A percentile compares a stretch with the other conserved stretches of the same genome.
Conservation (phyloP, 2,797 vertebrate species). For the Hippocampus kuda region DNA sequence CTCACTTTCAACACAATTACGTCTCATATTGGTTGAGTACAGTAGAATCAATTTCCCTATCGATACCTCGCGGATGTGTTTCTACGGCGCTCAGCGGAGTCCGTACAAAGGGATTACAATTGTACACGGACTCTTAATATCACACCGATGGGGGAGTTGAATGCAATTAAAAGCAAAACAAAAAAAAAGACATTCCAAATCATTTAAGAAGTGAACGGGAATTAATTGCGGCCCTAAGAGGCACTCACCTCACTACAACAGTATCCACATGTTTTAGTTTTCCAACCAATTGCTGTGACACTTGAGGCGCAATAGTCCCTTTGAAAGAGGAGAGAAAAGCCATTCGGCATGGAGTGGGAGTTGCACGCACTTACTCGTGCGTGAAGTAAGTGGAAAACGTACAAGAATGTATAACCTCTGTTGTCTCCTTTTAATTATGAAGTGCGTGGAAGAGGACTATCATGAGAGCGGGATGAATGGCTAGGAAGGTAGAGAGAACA, state of each 20-base stretch:
- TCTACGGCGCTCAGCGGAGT: too few relatives aligned
- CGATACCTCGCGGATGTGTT: too few relatives aligned
- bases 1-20: background rate
- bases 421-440: conserved; percentile 51
- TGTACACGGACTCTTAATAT: too few relatives aligned
- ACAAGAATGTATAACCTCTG: conserved; percentile 43
- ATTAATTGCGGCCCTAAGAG: conserved; percentile 11
- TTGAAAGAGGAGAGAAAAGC: conserved; percentile 41
- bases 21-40: background rate
- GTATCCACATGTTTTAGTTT: conserved; percentile 44
- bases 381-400: conserved; percentile 43
- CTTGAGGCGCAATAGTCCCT: conserved; percentile 47
- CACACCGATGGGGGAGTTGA: background rate
- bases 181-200: conserved; percentile 6
- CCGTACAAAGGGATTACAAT: too few relatives aligned
- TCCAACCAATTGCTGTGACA: conserved; percentile 37
- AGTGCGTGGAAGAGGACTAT: conserved; percentile 46
- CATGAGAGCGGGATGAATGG: conserved; percentile 49
- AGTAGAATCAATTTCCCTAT: background rate
- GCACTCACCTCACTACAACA: conserved; percentile 27
- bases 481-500: conserved; percentile 39
- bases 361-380: conserved; percentile 38
- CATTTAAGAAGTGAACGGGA: conserved; percentile 9
- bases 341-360: conserved; percentile 44
- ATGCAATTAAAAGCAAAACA: background rate